These are phyloP conservation scores for Turritopsis dohrnii DNA, from an alignment of 30 jellyfish, hydroid and myxozoan genomes.

Conservation along the genomic window DNA sequence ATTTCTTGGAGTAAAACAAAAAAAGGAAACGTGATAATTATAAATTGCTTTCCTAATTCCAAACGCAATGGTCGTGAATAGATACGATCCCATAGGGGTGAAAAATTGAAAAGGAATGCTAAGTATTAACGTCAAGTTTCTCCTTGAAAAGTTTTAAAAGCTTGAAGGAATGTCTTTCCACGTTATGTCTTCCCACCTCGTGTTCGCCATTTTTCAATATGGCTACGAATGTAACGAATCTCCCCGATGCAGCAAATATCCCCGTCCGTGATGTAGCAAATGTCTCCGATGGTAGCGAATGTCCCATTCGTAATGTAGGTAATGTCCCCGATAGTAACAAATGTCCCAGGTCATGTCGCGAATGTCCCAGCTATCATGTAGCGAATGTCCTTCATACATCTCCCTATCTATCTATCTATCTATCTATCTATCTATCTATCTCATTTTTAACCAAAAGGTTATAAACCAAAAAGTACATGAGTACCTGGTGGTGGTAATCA, in stretches of 20 bases:
- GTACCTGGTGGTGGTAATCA: too few relatives aligned
- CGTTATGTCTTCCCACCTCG: too few relatives aligned
- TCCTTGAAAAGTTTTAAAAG: not conserved
- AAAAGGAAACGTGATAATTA: not conserved
- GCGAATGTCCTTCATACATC: not conserved
- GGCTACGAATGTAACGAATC: not conserved
- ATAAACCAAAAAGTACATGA: too few relatives aligned
- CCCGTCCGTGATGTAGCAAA: not conserved
- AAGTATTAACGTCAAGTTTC: not conserved
- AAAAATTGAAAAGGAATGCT: not conserved
- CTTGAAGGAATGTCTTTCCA: not conserved
- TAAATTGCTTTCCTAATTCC: not conserved
- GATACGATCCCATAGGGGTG: not conserved
- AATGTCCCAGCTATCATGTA: not conserved
- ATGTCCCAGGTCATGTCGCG: not conserved
- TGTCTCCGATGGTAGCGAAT: not conserved
- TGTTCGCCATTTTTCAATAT: not conserved
- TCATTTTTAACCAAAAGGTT: too few relatives aligned
- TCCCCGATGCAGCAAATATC: not conserved
- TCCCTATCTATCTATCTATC: not conserved
- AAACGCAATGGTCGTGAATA: not conserved
- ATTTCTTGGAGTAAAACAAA: not conserved
- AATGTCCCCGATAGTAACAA: not conserved
- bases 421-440: not conserved
- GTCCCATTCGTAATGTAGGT: not conserved